Conservation (phyloP, 2,113 vertebrate species). For the Aegithalos caudatus region DNA sequence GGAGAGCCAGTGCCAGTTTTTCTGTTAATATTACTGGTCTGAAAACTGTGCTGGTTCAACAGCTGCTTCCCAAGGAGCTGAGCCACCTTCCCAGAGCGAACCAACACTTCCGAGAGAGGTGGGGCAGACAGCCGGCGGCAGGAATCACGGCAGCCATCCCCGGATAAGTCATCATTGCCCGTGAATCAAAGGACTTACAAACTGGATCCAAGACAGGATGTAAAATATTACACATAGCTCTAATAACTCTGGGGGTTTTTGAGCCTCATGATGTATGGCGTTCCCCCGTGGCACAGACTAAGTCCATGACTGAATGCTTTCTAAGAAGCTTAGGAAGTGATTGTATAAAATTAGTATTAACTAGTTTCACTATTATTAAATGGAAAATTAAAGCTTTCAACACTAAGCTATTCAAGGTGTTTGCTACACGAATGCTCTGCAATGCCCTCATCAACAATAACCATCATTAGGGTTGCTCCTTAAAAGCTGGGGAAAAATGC, state of each 20-base stretch:
- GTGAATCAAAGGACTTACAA: constrained; percentile 33
- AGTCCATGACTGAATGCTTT: constrained; percentile 61
- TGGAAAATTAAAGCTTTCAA: constrained; percentile 64
- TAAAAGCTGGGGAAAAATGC: constrained; percentile 56
- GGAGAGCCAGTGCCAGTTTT: not conserved
- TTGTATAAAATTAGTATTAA: constrained; percentile 68
- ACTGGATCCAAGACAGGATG: constrained; percentile 10
- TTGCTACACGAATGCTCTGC: constrained; percentile 10
- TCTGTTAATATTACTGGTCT: constrained; percentile 23
- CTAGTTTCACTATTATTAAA: constrained; percentile 69
- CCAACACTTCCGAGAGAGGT: constrained; percentile 36
- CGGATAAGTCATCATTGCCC: not conserved
- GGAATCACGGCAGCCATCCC: constrained; percentile 36
- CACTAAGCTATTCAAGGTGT: constrained; percentile 44
- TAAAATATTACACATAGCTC: constrained; percentile 42
- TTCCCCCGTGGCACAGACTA: constrained; percentile 42
- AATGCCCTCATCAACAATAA: constrained; percentile 52
- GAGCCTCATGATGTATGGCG: constrained; percentile 36
- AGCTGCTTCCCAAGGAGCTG: constrained; percentile 14
- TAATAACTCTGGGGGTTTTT: constrained; percentile 31
- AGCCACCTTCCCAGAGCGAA: not conserved
- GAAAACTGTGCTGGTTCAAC: not conserved
- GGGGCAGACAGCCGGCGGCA: constrained; percentile 25
- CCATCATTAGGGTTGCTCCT: constrained; percentile 19
- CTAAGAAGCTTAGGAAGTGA: constrained; percentile 69